A percentile compares a stretch with the other conserved stretches of the same genome.
Evolutionary conservation across 2,888 invertebrate genomes (phyloP).

Genomic region (Sipha maydis): DNA sequence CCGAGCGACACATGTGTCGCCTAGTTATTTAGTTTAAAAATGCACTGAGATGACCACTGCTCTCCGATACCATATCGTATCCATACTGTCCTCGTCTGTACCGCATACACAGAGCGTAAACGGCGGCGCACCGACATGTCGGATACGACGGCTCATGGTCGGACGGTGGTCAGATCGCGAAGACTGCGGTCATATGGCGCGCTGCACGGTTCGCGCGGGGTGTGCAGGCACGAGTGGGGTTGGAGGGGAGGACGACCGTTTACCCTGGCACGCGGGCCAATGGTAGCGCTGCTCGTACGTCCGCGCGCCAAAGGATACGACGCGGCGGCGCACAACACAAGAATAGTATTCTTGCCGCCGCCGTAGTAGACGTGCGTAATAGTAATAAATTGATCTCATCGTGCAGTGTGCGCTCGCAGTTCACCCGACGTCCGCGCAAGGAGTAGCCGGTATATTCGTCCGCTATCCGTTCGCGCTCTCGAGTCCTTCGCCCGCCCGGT

Average conservation of each 20-base stretch:
- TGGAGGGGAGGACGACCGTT: slow-evolving; percentile 25
- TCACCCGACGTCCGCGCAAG: background rate
- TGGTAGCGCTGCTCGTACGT: background rate
- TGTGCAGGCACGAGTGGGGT: background rate
- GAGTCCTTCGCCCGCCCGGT: background rate
- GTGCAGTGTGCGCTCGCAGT: background rate
- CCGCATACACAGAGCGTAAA: no score
- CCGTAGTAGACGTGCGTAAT: background rate
- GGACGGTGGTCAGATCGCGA: no score
- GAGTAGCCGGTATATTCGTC: background rate
- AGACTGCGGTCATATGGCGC: no score
- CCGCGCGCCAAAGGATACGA: slow-evolving; percentile 24
- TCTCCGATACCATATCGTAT: no score
- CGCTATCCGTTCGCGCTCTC: background rate
- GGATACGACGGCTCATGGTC: no score
- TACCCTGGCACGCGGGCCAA: slow-evolving; percentile 52
- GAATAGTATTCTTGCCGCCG: slow-evolving; percentile 34
- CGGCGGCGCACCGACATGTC: no score
- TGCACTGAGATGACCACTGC: no score
- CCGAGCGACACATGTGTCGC: no score
- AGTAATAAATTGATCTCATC: background rate
- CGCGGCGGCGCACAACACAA: slow-evolving; percentile 25
- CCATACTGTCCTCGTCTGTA: no score
- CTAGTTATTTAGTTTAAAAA: no score
- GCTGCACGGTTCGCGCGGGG: background rate